A percentile compares a stretch with the other conserved stretches of the same genome.
Evolutionary conservation across 2,797 vertebrate species (phyloP).

Genomic region (Choloepus didactylus): DNA sequence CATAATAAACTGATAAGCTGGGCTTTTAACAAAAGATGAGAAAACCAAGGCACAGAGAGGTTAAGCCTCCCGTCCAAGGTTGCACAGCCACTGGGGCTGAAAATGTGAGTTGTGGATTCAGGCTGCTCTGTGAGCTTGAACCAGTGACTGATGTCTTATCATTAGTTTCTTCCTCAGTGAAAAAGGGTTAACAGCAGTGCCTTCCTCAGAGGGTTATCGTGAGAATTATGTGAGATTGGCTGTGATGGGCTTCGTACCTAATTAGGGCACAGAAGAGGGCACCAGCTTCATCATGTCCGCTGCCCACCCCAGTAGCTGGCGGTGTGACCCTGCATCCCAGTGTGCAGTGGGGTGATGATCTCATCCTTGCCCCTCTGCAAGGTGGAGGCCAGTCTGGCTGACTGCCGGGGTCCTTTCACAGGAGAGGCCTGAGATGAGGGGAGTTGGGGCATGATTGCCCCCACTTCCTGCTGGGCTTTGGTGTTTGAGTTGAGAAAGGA

Average conservation of each 20-base stretch:
- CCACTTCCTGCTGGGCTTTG: background rate
- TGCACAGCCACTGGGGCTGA: background rate
- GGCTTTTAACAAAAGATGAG: background rate
- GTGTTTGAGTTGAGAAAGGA: background rate
- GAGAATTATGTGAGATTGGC: background rate
- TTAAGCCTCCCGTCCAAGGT: background rate
- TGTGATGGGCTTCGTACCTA: too few species aligned
- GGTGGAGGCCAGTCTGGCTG: background rate
- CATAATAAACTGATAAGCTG: background rate
- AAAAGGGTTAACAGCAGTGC: background rate
- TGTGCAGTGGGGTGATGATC: background rate
- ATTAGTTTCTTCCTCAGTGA: background rate
- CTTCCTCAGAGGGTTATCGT: background rate
- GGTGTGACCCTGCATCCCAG: background rate
- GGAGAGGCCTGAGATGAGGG: background rate
- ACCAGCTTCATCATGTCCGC: background rate
- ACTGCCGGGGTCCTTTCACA: background rate
- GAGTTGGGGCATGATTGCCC: background rate
- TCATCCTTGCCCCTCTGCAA: background rate
- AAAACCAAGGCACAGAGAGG: background rate
- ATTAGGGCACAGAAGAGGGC: accelerated
- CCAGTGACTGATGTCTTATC: background rate
- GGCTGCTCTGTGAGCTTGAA: background rate
- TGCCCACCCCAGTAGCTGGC: too few species aligned
- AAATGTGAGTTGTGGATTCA: background rate